These are phyloP conservation scores for Netelia inedita DNA, from an alignment of 2,888 invertebrate genomes.

Conservation along the genomic window DNA sequence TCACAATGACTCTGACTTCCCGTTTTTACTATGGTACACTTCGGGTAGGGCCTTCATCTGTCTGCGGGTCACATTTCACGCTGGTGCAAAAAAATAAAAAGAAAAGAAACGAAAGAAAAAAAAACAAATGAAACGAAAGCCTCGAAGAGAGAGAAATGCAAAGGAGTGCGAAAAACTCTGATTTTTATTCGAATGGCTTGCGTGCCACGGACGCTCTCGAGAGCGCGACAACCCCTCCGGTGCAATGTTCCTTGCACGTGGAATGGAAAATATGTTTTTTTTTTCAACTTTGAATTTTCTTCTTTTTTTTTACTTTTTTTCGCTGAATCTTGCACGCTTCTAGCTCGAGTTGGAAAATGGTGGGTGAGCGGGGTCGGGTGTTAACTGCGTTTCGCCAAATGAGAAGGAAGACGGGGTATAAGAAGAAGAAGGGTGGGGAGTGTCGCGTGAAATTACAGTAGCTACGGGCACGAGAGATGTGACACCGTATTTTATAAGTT, in stretches of 20 bases:
- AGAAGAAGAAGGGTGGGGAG: constrained; percentile 3
- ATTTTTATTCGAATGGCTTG: constrained; percentile 52
- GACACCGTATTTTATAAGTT: constrained; percentile 69
- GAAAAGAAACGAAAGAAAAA: constrained; percentile 6
- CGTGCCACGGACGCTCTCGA: neutral
- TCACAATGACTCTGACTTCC: constrained; percentile 8
- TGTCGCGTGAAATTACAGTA: constrained; percentile 51
- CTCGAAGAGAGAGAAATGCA: constrained; percentile 37
- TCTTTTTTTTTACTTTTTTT: neutral
- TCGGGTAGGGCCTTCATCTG: constrained; percentile 38
- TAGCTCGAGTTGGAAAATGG: constrained; percentile 43
- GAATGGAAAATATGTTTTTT: constrained; percentile 15
- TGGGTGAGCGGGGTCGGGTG: constrained; percentile 19
- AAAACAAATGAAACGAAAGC: neutral
- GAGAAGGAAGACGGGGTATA: constrained; percentile 31
- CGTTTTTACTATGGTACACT: neutral
- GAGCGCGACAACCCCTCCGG: constrained; percentile 6
- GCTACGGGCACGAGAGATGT: constrained; percentile 45
- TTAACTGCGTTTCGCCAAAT: constrained; percentile 56
- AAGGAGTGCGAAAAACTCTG: constrained; percentile 43
- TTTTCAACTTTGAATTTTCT: constrained; percentile 18
- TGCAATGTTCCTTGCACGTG: constrained; percentile 19
- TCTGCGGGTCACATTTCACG: constrained; percentile 54
- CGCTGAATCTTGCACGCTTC: constrained; percentile 19
- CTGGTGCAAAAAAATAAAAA: constrained; percentile 21